Conservation (phyloP, 2,113 vertebrate species). For the Prietella phreatophila region DNA sequence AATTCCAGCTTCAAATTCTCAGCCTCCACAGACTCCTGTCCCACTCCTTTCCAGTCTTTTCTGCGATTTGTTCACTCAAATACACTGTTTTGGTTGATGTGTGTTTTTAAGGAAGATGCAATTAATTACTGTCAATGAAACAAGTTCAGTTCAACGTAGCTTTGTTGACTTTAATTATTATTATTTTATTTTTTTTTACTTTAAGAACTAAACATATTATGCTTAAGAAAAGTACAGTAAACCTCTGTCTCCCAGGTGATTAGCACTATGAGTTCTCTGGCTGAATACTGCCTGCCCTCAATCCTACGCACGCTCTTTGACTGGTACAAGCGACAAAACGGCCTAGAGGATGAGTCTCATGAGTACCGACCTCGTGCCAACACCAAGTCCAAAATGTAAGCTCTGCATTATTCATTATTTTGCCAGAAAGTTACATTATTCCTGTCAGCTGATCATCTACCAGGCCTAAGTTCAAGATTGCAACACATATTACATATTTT, state of each 20-base stretch:
- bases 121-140: not conserved
- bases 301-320: slow-evolving; percentile 95
- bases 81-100: not conserved
- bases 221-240: not conserved
- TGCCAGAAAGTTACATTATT: not conserved
- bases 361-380: slow-evolving; percentile 95
- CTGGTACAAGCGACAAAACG: slow-evolving; percentile 98
- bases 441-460: not conserved
- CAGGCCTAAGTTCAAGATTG: not conserved
- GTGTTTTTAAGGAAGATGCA: not conserved
- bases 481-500: not conserved
- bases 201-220: not conserved
- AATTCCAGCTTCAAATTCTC: slow-evolving; percentile 7
- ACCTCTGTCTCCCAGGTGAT: slow-evolving; percentile 77
- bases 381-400: slow-evolving; percentile 96
- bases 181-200: not conserved
- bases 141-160: not conserved
- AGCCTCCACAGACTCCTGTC: not conserved
- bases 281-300: slow-evolving; percentile 96
- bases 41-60: not conserved
- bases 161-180: not conserved
- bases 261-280: slow-evolving; percentile 95
- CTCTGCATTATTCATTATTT: not conserved
- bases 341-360: slow-evolving; percentile 96
- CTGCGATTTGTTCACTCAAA: not conserved